Percentiles rank a stretch among this genome's conserved stretches.
phyloP scores from a whole-genome alignment of 2,113 vertebrate species.

The Rafetus swinhoei region DNA sequence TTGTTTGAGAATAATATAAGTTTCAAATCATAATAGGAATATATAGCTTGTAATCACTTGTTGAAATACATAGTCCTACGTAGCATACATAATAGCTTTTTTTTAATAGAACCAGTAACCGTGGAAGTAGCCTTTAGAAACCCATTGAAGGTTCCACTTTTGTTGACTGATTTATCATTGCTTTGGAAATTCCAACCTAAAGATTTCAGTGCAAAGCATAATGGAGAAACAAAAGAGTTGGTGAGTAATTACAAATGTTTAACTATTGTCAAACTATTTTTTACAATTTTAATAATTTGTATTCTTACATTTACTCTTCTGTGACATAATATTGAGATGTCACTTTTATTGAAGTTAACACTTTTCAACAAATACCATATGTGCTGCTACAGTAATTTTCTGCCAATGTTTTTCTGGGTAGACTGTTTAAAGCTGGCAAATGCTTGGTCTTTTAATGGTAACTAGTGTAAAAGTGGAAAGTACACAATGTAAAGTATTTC shows the following conservation, averaged over 20 bases:
- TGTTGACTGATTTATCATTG: slow-evolving; percentile 89
- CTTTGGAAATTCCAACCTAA: slow-evolving; percentile 93
- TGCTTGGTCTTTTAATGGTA: not conserved
- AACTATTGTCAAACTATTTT: not conserved
- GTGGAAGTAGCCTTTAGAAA: slow-evolving; percentile 96
- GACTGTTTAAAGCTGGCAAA: not conserved
- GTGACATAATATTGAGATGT: not conserved
- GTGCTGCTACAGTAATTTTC: not conserved
- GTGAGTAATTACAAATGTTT: slow-evolving; percentile 79
- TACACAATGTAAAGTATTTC: not conserved
- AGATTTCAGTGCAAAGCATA: slow-evolving; percentile 72
- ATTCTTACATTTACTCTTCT: not conserved
- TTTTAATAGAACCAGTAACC: slow-evolving; percentile 89
- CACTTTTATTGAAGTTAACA: not conserved
- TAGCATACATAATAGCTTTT: slow-evolving; percentile 12
- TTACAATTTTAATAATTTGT: not conserved
- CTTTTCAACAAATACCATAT: not conserved
- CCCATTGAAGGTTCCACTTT: slow-evolving; percentile 92
- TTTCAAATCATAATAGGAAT: not conserved
- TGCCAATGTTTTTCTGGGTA: not conserved
- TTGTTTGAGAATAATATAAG: not conserved
- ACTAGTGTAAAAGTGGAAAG: not conserved
- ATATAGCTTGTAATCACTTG: not conserved
- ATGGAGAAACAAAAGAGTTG: slow-evolving; percentile 74
- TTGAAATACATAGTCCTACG: not conserved